Evolutionary conservation across 2,113 vertebrate species (phyloP).

Genomic region (Tragelaphus imberbis): DNA sequence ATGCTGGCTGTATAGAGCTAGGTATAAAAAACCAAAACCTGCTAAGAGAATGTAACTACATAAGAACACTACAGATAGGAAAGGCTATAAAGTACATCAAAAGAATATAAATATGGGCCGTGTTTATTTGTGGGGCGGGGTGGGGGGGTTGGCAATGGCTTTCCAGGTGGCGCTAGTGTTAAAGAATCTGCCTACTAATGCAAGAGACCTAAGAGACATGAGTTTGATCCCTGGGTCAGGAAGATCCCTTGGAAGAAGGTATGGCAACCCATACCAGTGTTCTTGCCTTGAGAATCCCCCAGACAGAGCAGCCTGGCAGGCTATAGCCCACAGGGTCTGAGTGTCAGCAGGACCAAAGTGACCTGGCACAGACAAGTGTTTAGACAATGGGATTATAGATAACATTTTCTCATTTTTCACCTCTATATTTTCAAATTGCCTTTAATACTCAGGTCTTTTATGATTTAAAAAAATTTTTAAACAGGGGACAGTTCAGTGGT

Average conservation of each 20-base stretch:
- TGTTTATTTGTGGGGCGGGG: not conserved
- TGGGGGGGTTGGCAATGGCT: not conserved
- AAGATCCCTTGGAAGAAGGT: not conserved
- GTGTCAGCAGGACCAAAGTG: not conserved
- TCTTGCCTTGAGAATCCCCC: not conserved
- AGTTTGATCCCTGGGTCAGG: not conserved
- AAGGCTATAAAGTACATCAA: not conserved
- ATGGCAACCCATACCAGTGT: not conserved
- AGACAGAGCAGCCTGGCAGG: not conserved
- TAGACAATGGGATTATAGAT: not conserved
- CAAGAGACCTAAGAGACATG: not conserved
- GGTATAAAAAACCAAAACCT: constrained; percentile 22
- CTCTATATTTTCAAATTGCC: not conserved
- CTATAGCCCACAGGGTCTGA: not conserved
- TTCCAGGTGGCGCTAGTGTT: not conserved
- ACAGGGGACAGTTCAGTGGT: not conserved
- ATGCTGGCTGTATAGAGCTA: not conserved
- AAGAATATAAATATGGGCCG: not conserved
- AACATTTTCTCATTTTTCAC: not conserved
- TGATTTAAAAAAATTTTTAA: not conserved
- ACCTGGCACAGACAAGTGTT: not conserved
- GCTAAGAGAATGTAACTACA: not conserved
- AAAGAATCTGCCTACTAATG: not conserved
- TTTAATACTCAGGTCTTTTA: not conserved
- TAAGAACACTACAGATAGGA: not conserved